Conservation (phyloP, 1,140 invertebrate species). For the Brachionus sp. region DNA sequence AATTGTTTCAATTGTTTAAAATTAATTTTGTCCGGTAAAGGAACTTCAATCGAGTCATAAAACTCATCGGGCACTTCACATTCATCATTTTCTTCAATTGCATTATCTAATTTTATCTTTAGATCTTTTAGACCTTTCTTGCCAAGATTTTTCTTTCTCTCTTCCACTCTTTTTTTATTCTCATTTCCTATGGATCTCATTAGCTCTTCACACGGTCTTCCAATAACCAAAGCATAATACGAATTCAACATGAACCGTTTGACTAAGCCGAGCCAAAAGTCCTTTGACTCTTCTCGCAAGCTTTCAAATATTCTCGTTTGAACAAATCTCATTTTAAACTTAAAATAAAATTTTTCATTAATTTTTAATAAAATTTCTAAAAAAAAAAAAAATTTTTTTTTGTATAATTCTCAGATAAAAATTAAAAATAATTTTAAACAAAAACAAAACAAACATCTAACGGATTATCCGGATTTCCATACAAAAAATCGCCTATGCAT, state of each 20-base stretch:
- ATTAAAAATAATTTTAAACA: neutral
- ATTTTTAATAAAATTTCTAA: conserved; percentile 65
- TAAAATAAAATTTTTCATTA: conserved; percentile 44
- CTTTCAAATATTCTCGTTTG: conserved; percentile 66
- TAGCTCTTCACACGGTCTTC: conserved; percentile 57
- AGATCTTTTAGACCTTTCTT: conserved; percentile 68
- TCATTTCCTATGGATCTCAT: conserved; percentile 65
- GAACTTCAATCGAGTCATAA: conserved; percentile 8
- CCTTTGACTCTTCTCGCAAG: conserved; percentile 65
- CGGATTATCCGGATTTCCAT: conserved; percentile 64
- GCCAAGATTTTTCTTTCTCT: conserved; percentile 67
- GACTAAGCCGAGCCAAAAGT: conserved; percentile 72
- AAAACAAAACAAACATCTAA: conserved; percentile 57
- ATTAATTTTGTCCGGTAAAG: conserved; percentile 28
- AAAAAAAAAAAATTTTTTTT: neutral
- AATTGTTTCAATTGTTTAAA: conserved; percentile 60
- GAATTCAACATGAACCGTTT: conserved; percentile 67
- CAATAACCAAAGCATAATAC: conserved; percentile 54
- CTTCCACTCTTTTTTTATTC: conserved; percentile 67
- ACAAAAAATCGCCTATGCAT: conserved; percentile 76
- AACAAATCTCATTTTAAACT: conserved; percentile 72
- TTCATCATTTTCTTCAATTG: conserved; percentile 74
- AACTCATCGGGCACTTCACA: conserved; percentile 28
- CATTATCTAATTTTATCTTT: conserved; percentile 65
- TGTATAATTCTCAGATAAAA: neutral